Percentiles rank a stretch among this genome's conserved stretches.
Conservation (phyloP, 2,113 vertebrate genomes). For the Psettodes erumei region DNA sequence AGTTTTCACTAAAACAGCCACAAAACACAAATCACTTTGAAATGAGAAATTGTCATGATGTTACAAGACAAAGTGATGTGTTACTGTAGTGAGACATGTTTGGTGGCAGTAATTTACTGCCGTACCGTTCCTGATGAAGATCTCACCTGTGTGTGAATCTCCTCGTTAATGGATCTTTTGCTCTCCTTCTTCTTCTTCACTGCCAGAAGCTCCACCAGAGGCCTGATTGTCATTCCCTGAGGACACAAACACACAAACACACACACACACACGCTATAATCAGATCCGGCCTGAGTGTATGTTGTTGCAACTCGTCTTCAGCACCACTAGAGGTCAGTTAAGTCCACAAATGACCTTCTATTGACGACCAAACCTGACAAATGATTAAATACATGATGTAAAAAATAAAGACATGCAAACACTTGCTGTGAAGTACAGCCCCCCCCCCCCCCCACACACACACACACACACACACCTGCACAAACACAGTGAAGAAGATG, state of each 20-base stretch:
- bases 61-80: too few relatives aligned
- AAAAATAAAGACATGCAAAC: not conserved
- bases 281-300: not conserved
- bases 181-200: constrained; percentile 95
- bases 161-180: constrained; percentile 94
- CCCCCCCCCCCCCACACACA: too few relatives aligned
- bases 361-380: not conserved
- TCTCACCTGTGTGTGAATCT: constrained; percentile 95
- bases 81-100: too few relatives aligned
- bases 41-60: too few relatives aligned
- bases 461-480: too few relatives aligned
- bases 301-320: not conserved
- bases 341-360: not conserved
- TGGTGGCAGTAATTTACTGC: not conserved
- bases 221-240: constrained; percentile 97
- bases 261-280: too few relatives aligned
- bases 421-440: too few relatives aligned
- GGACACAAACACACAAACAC: not conserved
- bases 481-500: constrained; percentile 97
- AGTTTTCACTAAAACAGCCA: too few relatives aligned
- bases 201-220: constrained; percentile 93
- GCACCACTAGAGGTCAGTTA: not conserved
- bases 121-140: not conserved
- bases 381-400: too few relatives aligned
- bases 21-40: too few relatives aligned